A percentile compares a stretch with the other conserved stretches of the same genome.
These are phyloP conservation scores for Pandemis corylana DNA, from an alignment of 2,888 invertebrate species.

Conservation along the genomic window DNA sequence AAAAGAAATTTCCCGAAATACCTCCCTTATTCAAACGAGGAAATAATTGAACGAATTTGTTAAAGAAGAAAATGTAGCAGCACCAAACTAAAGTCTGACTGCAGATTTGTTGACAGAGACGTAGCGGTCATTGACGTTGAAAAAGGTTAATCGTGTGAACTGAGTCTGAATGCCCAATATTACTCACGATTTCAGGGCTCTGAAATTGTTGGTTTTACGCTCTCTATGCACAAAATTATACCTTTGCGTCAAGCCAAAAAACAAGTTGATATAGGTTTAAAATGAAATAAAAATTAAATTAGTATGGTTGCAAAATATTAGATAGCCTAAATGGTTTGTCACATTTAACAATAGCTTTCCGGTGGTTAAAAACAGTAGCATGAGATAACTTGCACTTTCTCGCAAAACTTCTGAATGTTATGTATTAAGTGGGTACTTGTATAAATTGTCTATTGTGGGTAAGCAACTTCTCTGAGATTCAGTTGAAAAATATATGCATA, in stretches of 20 bases:
- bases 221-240: neutral
- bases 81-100: too few relatives aligned
- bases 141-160: slow-evolving; percentile 2
- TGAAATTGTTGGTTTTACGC: neutral
- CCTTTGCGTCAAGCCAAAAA: neutral
- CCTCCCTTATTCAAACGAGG: neutral
- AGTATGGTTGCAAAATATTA: too few relatives aligned
- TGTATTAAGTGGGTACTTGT: too few relatives aligned
- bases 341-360: too few relatives aligned
- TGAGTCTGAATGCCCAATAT: slow-evolving; percentile 2
- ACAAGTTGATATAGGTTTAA: neutral
- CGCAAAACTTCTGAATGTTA: too few relatives aligned
- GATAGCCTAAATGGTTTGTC: too few relatives aligned
- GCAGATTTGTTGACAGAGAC: neutral
- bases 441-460: too few relatives aligned
- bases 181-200: neutral
- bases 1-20: slow-evolving; percentile 3
- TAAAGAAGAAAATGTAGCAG: neutral
- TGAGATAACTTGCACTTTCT: too few relatives aligned
- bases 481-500: too few relatives aligned
- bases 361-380: too few relatives aligned
- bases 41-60: neutral
- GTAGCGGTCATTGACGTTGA: neutral
- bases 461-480: too few relatives aligned
- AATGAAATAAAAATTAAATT: too few relatives aligned